These are phyloP conservation scores for Eciton burchellii DNA, from an alignment of 1,140 invertebrate species.

Conservation along the genomic window DNA sequence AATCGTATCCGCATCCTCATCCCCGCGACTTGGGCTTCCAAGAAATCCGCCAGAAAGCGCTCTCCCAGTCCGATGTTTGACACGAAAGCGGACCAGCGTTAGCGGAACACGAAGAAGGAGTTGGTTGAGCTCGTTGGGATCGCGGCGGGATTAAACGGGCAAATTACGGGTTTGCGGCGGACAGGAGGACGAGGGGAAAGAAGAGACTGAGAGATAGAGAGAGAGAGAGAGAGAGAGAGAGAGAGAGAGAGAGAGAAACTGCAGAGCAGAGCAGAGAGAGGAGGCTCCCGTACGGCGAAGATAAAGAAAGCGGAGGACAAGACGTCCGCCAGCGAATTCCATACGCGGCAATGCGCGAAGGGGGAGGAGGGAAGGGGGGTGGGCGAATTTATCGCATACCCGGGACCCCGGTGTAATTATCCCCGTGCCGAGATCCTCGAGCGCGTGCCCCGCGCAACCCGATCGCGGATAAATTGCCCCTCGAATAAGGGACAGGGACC, in stretches of 20 bases:
- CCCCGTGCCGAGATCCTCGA: constrained; percentile 59
- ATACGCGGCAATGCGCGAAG: constrained; percentile 40
- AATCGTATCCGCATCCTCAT: no score
- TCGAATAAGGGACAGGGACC: constrained; percentile 3
- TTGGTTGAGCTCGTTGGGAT: constrained; percentile 35
- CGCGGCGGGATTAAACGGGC: constrained; percentile 65
- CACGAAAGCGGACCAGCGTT: constrained; percentile 34
- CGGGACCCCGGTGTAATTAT: constrained; percentile 64
- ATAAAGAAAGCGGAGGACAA: constrained; percentile 59
- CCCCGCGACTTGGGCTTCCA: constrained; percentile 10
- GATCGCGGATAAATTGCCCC: constrained; percentile 39
- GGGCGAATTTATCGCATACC: constrained; percentile 68
- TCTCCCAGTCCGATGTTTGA: constrained; percentile 47
- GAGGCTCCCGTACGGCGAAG: constrained; percentile 53
- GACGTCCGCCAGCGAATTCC: constrained; percentile 63
- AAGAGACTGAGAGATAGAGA: neutral
- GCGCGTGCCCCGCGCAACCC: constrained; percentile 35
- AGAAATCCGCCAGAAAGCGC: constrained; percentile 25
- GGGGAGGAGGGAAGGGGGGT: constrained; percentile 1
- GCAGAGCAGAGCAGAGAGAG: no score
- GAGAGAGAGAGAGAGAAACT: neutral
- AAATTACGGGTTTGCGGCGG: constrained; percentile 70
- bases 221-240: neutral
- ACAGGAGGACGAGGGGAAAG: neutral
- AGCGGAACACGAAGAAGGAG: constrained; percentile 31